These are phyloP conservation scores for Cetoscarus ocellatus DNA, from an alignment of 2,797 vertebrate species.

Conservation along the genomic window DNA sequence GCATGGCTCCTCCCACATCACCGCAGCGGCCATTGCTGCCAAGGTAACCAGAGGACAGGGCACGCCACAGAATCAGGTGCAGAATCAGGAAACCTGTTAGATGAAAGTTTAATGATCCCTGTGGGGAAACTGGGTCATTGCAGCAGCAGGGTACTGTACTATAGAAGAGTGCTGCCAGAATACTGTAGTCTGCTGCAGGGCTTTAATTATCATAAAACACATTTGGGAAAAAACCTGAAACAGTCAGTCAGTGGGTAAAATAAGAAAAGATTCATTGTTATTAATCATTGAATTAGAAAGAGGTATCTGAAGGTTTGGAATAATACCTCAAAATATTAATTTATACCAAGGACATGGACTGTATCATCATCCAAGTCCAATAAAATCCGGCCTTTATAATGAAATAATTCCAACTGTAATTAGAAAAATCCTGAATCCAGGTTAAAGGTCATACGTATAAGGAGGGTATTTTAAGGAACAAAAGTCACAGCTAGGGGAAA, in stretches of 20 bases:
- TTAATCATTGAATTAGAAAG: too few relatives aligned
- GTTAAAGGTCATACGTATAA: too few relatives aligned
- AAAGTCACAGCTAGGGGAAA: too few relatives aligned
- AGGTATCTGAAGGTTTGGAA: too few relatives aligned
- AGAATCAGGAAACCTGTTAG: slow-evolving; percentile 22
- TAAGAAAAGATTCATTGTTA: neutral
- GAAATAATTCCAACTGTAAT: too few relatives aligned
- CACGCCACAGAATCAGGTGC: neutral
- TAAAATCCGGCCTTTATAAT: too few relatives aligned
- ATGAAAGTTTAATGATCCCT: slow-evolving; percentile 62
- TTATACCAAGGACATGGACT: too few relatives aligned
- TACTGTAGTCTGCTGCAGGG: slow-evolving; percentile 11
- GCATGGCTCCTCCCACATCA: slow-evolving; percentile 89
- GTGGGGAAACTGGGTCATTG: slow-evolving; percentile 40
- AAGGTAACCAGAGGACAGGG: slow-evolving; percentile 84
- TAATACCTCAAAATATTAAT: too few relatives aligned
- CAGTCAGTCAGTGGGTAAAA: neutral
- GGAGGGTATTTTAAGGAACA: too few relatives aligned
- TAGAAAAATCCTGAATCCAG: too few relatives aligned
- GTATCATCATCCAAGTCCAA: too few relatives aligned
- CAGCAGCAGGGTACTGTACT: slow-evolving; percentile 7
- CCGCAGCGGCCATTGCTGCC: slow-evolving; percentile 95
- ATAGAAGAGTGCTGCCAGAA: slow-evolving; percentile 14
- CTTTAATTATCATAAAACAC: neutral
- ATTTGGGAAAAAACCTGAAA: neutral